Percentiles rank a stretch among this genome's conserved stretches.
phyloP scores from a whole-genome alignment of 1,140 invertebrate genomes.

The Calosoma granatense region DNA sequence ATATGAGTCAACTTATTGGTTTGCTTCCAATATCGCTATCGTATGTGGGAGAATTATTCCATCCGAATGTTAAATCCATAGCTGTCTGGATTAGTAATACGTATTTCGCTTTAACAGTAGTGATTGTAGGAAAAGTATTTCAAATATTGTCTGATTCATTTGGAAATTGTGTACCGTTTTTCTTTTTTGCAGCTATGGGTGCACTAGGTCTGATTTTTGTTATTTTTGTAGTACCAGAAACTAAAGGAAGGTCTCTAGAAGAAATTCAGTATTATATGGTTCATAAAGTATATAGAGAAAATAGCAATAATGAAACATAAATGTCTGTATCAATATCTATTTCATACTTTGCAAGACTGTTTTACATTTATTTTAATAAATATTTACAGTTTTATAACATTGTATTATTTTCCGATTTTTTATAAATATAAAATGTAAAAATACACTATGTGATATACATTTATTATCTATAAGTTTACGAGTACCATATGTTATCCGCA shows the following conservation, averaged over 20 bases:
- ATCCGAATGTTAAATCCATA: neutral
- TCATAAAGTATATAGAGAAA: neutral
- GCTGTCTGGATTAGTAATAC: neutral
- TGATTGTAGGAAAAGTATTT: neutral
- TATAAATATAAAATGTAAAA: too few species aligned
- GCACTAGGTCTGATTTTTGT: neutral
- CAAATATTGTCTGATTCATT: conserved; percentile 8
- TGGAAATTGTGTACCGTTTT: conserved; percentile 4
- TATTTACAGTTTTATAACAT: too few species aligned
- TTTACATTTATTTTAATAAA: too few species aligned
- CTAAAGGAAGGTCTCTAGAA: neutral
- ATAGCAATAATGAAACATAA: too few species aligned
- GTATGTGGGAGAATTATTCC: neutral
- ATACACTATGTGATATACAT: too few species aligned
- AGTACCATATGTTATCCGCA: too few species aligned
- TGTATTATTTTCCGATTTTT: too few species aligned
- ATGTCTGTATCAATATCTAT: too few species aligned
- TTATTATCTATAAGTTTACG: too few species aligned
- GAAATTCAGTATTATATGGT: conserved; percentile 4
- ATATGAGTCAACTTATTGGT: neutral
- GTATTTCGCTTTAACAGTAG: neutral
- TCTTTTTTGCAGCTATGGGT: neutral
- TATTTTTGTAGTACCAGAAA: neutral
- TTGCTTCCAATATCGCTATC: neutral
- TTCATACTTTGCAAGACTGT: too few species aligned